Conservation (phyloP, 1,140 invertebrate genomes). For the Gonatopus flavifemur region DNA sequence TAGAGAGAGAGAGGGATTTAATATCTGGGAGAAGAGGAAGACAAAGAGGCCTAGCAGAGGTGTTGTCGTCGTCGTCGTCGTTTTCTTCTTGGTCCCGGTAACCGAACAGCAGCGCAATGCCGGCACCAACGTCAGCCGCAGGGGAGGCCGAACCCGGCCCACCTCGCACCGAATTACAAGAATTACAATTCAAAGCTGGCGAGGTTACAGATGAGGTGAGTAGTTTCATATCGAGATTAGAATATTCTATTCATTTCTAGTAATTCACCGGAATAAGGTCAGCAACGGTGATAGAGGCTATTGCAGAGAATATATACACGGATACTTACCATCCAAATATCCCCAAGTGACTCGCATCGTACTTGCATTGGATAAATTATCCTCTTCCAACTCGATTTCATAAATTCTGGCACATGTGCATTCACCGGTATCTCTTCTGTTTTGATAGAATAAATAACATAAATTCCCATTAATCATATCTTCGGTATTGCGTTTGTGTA, state of each 20-base stretch:
- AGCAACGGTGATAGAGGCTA: background rate
- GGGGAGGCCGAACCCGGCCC: constrained; percentile 66
- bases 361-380: too few relatives aligned
- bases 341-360: too few relatives aligned
- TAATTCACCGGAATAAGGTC: constrained; percentile 13
- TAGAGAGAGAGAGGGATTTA: background rate
- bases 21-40: background rate
- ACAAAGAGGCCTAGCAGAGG: background rate
- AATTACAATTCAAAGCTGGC: constrained; percentile 84
- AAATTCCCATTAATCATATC: too few relatives aligned
- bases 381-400: too few relatives aligned
- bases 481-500: too few relatives aligned
- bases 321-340: background rate
- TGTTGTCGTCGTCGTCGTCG: too few relatives aligned
- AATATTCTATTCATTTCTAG: too few relatives aligned
- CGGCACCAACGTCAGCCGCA: constrained; percentile 62
- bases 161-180: constrained; percentile 84
- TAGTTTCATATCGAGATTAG: too few relatives aligned
- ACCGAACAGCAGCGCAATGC: constrained; percentile 49
- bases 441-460: too few relatives aligned
- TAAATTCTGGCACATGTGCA: too few relatives aligned
- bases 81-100: too few relatives aligned
- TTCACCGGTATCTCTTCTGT: too few relatives aligned
- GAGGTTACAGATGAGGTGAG: constrained; percentile 88
- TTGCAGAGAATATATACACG: background rate